Percentiles rank a stretch among this genome's conserved stretches.
phyloP scores from a whole-genome alignment of 1,140 invertebrate genomes.

The Dufourea novaeangliae region DNA sequence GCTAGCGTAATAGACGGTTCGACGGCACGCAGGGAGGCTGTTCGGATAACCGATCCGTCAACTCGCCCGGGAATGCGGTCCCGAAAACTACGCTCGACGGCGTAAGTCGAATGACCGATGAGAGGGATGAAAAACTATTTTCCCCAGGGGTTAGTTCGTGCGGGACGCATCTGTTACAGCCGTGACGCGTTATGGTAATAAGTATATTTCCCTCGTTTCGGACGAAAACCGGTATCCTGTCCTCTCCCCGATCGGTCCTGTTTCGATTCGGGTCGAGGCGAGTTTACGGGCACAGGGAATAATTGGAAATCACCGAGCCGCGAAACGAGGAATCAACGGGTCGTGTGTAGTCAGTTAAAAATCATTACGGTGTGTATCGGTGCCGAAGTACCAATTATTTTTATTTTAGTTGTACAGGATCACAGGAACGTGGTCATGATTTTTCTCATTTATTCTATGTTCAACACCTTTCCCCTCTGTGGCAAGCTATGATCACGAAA shows the following conservation, averaged over 20 bases:
- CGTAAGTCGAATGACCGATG: constrained; percentile 54
- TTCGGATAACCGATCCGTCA: constrained; percentile 54
- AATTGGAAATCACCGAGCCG: not conserved
- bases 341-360: not conserved
- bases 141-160: constrained; percentile 48
- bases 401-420: too few species aligned
- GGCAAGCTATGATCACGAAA: too few species aligned
- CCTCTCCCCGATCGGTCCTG: not conserved
- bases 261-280: not conserved
- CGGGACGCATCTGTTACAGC: constrained; percentile 51
- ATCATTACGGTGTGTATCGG: not conserved
- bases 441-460: too few species aligned
- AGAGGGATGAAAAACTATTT: constrained; percentile 19
- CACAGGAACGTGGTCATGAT: too few species aligned
- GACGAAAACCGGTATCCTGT: not conserved
- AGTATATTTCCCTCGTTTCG: constrained; percentile 11
- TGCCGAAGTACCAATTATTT: not conserved
- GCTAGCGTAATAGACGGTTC: constrained; percentile 5
- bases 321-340: constrained; percentile 5
- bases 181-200: constrained; percentile 55
- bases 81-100: constrained; percentile 22
- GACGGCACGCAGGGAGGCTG: constrained; percentile 21
- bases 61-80: constrained; percentile 35
- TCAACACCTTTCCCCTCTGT: too few species aligned
- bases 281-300: not conserved